Percentiles rank a stretch among this genome's conserved stretches.
Evolutionary conservation across 1,140 invertebrate genomes (phyloP).

Genomic region (Amyelois transitella): DNA sequence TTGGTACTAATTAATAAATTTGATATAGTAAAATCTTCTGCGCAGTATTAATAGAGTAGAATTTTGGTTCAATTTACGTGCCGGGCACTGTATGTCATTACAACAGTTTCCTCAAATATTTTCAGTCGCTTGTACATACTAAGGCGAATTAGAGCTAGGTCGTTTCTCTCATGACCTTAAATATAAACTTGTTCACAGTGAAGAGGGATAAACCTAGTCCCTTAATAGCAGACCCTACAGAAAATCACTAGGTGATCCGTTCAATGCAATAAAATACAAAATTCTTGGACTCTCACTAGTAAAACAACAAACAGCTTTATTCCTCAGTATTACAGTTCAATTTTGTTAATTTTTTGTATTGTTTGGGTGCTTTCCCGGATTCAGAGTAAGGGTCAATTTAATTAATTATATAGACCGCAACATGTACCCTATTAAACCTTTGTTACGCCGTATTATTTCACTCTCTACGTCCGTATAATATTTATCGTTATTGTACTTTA

Average conservation of each 20-base stretch:
- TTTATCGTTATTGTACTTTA: conserved; percentile 25
- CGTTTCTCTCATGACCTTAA: conserved; percentile 17
- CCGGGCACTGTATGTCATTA: no score
- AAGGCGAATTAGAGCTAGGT: conserved; percentile 15
- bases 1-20: no score
- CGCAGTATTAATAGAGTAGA: no score
- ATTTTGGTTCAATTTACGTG: no score
- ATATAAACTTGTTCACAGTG: conserved; percentile 21
- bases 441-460: conserved; percentile 34
- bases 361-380: conserved; percentile 21
- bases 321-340: conserved; percentile 13
- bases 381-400: conserved; percentile 41
- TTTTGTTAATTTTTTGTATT: conserved; percentile 13
- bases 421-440: conserved; percentile 41
- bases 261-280: conserved; percentile 30
- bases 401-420: conserved; percentile 44
- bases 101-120: no score
- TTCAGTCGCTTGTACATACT: conserved; percentile 13
- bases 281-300: conserved; percentile 13
- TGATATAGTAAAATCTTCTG: no score
- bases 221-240: conserved; percentile 29
- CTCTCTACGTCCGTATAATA: conserved; percentile 19
- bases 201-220: conserved; percentile 25
- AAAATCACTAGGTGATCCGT: conserved; percentile 29
- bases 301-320: conserved; percentile 15